Evolutionary conservation across 35 echinoderm and acorn worm species (phyloP), one percentile per base, ranked within the genome.

Genomic region (Apostichopus parvimensis): DNA sequence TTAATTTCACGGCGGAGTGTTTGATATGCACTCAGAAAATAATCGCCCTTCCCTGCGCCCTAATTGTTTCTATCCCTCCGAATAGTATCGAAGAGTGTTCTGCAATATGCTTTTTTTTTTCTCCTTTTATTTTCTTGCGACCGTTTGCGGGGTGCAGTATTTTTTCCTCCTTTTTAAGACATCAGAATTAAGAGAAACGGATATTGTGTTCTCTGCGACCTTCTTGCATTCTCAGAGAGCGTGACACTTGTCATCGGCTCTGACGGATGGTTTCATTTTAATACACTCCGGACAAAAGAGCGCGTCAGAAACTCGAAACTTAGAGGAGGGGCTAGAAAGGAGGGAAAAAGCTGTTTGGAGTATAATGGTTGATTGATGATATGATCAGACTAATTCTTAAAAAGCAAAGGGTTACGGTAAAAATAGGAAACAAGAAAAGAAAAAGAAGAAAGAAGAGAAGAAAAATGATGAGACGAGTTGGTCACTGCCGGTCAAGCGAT

Each of bases 211-310:
- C 55, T 82, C 53, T 17, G 52, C 52, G 55, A 82, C 79, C 55
- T 82, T 56, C 55, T 82, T 45, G 17, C 79, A 56, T 54, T 82
- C 54, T 82, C 45, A 82, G 55, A 82, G 34, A 55, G 79, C 79
- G 79, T 82, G 79, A 82, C 79, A 82, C 79, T 82, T 82, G 34
- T 55, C 14, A 56, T 82, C 14, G 53, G 13, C 12, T 55, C 79
- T 82, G 79, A 82, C 55, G 79, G 79, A 82, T 82, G 79, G 52
- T 55, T 56, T 82, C 55, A 82, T 82, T 82, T 45, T 82, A 82
- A 54, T 82, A 55, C 79, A 54, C 54, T 82, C 25, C 54, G 79
- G 79, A 56, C 79, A 82, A 12, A 82, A 45, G 79, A 82, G 34
- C 79, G 34, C 79, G 26, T 17, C 24, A n/a, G 79, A 56, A 82